phyloP scores from a whole-genome alignment of 2,888 invertebrate species.

The Drosophila lutescens region DNA sequence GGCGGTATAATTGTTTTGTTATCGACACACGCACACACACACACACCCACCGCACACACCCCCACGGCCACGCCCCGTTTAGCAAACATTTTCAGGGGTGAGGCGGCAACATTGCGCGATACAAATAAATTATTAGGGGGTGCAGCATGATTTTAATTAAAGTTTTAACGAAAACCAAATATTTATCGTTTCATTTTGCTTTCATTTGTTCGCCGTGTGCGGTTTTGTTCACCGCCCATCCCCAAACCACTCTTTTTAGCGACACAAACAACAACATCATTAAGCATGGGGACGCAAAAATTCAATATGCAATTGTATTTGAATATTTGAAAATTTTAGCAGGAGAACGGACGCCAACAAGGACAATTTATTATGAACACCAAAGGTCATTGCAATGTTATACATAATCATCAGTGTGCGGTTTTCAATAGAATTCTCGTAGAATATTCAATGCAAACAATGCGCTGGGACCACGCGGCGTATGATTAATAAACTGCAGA shows the following conservation, averaged over 20 bases:
- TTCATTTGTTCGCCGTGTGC: constrained; percentile 67
- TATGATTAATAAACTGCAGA: constrained; percentile 64
- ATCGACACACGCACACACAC: constrained; percentile 54
- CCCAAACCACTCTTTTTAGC: background rate
- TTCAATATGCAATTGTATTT: constrained; percentile 70
- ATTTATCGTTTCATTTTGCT: constrained; percentile 79
- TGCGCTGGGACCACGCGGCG: constrained; percentile 36
- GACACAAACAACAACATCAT: constrained; percentile 63
- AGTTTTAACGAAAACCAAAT: constrained; percentile 80
- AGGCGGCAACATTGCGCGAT: constrained; percentile 34
- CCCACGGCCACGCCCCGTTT: background rate
- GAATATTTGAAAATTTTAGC: constrained; percentile 65
- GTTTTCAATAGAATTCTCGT: constrained; percentile 14
- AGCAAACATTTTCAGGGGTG: constrained; percentile 10
- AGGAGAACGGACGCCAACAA: constrained; percentile 24
- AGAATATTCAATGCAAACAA: constrained; percentile 46
- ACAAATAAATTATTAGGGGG: constrained; percentile 76
- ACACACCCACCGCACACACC: constrained; percentile 6
- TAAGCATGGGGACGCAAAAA: constrained; percentile 58
- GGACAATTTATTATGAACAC: constrained; percentile 61
- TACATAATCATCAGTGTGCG: constrained; percentile 42
- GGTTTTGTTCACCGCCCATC: constrained; percentile 59
- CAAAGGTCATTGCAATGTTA: constrained; percentile 69
- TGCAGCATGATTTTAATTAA: constrained; percentile 77
- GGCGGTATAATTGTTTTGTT: constrained; percentile 73